Evolutionary conservation across 2,888 invertebrate genomes (phyloP), one percentile per base, ranked within the genome.

Genomic region (Andrena minutula): DNA sequence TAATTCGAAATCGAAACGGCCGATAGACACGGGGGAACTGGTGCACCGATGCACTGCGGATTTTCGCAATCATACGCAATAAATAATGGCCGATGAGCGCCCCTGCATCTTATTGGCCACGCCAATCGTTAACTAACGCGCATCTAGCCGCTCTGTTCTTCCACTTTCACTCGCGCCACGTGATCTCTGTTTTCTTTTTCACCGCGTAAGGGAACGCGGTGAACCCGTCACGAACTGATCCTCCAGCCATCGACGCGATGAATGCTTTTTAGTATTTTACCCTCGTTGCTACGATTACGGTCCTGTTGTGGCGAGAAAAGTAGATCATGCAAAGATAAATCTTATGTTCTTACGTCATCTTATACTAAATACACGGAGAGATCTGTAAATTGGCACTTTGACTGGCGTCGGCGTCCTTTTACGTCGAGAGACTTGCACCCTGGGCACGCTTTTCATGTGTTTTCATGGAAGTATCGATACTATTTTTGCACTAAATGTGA

Each of bases 91-190:
- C 73, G 85, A 83, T 77, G 84, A 75, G 72, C 72, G 56, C 68
- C 73, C 78, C 81, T 83, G 77, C 79, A 77, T 83, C 85, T 83
- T 86, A 86, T 86, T 86, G 86, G 86, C 85, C 85, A 75, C 86
- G 84, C 82, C 84, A 65, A 86, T 86, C 81, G 86, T 84, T 84
- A 85, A 84, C 75, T 58, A 78, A 86, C 86, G 78, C 79, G 86
- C 71, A 81, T 86, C 85, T 58, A 75, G 63, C 79, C 53, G 64
- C 63, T 63, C 68, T n/a, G 76, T 69, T 76, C 72, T 81, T 79
- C 64, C 84, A 81, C 87, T 87, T 87, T 87, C 87, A 87, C 87
- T 87, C 71, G 32, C 20, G 75, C 81, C 84, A 85, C 87, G 85
- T 86, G 86, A 83, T 87, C 83, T 79, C 49, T 30, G 77, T 86